Evolutionary conservation across 1,140 invertebrate genomes (phyloP).

Genomic region (Colletes latitarsis): DNA sequence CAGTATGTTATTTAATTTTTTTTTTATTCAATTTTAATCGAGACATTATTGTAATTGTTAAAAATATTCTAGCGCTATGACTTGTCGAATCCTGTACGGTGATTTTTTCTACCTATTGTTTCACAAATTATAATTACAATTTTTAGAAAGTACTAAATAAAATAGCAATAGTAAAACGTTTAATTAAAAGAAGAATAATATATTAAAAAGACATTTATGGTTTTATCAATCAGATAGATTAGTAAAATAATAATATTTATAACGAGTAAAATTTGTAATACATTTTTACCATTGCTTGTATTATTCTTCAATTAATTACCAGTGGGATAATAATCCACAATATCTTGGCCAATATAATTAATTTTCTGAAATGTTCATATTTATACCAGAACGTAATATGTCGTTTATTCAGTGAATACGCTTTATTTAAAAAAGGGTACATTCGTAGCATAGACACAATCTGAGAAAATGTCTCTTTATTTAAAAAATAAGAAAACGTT

Average conservation of each 20-base stretch:
- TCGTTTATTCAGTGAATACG: conserved; percentile 17
- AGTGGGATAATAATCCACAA: conserved; percentile 1
- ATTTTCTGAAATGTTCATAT: neutral
- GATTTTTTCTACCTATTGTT: neutral
- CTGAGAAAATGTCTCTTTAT: conserved; percentile 22
- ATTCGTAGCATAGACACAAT: conserved; percentile 8
- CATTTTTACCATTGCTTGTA: neutral
- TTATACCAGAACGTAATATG: conserved; percentile 9
- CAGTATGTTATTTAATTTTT: conserved; percentile 5
- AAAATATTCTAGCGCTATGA: neutral
- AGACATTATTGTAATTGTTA: neutral
- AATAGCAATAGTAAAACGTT: neutral
- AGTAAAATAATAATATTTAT: too few relatives aligned
- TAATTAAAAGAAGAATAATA: conserved; percentile 9
- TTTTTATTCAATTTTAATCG: neutral
- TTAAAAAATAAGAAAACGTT: conserved; percentile 48
- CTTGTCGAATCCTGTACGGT: conserved; percentile 16
- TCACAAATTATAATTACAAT: neutral
- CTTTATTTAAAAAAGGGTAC: conserved; percentile 15
- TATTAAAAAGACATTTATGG: conserved; percentile 42
- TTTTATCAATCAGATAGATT: conserved; percentile 27
- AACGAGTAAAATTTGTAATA: neutral
- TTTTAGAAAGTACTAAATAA: neutral
- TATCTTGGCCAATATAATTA: neutral
- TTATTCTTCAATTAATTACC: neutral